Evolutionary conservation across 1,140 invertebrate species (phyloP).

Genomic region (Caligus rogercresseyi): DNA sequence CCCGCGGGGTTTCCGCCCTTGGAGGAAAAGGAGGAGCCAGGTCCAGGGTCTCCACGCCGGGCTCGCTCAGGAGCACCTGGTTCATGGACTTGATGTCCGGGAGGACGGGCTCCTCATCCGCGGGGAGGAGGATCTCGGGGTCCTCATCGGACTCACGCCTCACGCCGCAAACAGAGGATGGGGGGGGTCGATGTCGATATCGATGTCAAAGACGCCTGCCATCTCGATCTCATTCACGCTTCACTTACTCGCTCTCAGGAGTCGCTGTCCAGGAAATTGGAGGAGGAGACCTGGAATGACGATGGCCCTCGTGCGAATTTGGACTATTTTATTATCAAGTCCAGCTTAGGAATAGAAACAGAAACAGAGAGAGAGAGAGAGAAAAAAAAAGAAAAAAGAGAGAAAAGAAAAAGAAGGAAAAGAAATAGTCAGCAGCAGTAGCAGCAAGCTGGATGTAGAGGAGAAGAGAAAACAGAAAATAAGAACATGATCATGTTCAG

Average conservation of each 20-base stretch:
- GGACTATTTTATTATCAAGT: neutral
- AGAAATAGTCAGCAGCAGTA: too few relatives aligned
- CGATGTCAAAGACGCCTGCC: constrained; percentile 17
- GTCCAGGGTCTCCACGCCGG: neutral
- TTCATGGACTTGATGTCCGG: constrained; percentile 10
- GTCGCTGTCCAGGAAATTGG: too few relatives aligned
- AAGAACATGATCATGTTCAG: too few relatives aligned
- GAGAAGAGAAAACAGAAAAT: too few relatives aligned
- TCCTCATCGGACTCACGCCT: constrained; percentile 19
- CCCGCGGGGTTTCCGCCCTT: constrained; percentile 32
- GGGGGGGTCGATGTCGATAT: constrained; percentile 12
- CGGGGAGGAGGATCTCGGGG: constrained; percentile 1
- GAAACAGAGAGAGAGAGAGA: too few relatives aligned
- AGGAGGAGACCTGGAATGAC: neutral
- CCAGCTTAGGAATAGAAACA: neutral
- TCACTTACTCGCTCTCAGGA: neutral
- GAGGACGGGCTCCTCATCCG: neutral
- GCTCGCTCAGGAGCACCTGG: constrained; percentile 2
- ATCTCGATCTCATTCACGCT: neutral
- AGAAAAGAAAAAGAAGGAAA: too few relatives aligned
- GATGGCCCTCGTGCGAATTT: neutral
- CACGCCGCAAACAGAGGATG: too few relatives aligned
- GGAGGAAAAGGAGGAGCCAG: neutral
- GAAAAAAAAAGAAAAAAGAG: too few relatives aligned
- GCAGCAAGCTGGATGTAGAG: too few relatives aligned